A percentile compares a stretch with the other conserved stretches of the same genome.
phyloP scores from a whole-genome alignment of 2,113 vertebrate species.

The Clarias macrocephalus region DNA sequence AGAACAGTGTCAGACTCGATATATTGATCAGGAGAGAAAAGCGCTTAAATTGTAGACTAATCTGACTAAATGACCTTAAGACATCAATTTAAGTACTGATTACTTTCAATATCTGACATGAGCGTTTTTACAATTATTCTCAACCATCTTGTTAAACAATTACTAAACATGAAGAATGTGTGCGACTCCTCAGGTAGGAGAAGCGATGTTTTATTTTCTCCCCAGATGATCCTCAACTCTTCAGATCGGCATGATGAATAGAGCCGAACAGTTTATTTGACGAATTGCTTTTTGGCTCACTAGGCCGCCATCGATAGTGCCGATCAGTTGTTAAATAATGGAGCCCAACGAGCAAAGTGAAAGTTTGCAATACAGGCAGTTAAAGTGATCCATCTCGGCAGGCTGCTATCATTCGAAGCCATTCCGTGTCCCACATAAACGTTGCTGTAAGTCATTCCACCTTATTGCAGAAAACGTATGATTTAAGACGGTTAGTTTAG shows the following conservation, averaged over 20 bases:
- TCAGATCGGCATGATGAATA: slow-evolving; percentile 52
- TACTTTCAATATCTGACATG: neutral
- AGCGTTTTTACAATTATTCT: neutral
- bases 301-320: slow-evolving; percentile 40
- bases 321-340: slow-evolving; percentile 55
- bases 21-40: neutral
- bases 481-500: slow-evolving; percentile 7
- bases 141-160: neutral
- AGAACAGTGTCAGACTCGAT: neutral
- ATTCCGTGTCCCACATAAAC: slow-evolving; percentile 30
- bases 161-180: slow-evolving; percentile 7
- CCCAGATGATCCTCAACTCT: slow-evolving; percentile 26
- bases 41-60: neutral
- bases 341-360: slow-evolving; percentile 46
- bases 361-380: slow-evolving; percentile 52
- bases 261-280: slow-evolving; percentile 52
- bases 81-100: slow-evolving; percentile 1
- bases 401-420: slow-evolving; percentile 39
- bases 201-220: slow-evolving; percentile 15
- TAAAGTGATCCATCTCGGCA: slow-evolving; percentile 48
- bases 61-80: slow-evolving; percentile 8
- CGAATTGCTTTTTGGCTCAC: slow-evolving; percentile 54
- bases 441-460: slow-evolving; percentile 41
- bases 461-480: slow-evolving; percentile 35
- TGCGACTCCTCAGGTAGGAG: neutral